Percentiles rank a stretch among this genome's conserved stretches.
phyloP scores from a whole-genome alignment of 1,140 invertebrate species.

The Drosophila kepulauana region DNA sequence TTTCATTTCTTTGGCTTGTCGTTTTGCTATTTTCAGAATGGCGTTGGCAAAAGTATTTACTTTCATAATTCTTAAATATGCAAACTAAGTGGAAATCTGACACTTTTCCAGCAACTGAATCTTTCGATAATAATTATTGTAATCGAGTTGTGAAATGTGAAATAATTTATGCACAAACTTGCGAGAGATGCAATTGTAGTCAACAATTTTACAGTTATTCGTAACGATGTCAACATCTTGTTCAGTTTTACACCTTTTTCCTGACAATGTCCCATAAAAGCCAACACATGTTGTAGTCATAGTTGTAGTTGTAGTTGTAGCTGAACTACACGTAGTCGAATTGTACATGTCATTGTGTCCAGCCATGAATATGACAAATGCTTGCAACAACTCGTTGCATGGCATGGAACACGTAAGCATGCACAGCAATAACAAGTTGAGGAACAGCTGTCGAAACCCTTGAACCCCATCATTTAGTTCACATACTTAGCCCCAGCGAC shows the following conservation, averaged over 20 bases:
- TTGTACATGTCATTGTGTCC: background rate
- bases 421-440: slow-evolving; percentile 10
- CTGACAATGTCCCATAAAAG: slow-evolving; percentile 5
- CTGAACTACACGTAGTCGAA: background rate
- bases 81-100: slow-evolving; percentile 13
- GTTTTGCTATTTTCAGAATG: slow-evolving; percentile 45
- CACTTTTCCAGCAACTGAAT: background rate
- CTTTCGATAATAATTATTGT: background rate
- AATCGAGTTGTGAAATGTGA: background rate
- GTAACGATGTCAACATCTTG: slow-evolving; percentile 1
- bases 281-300: slow-evolving; percentile 10
- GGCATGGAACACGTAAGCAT: slow-evolving; percentile 25
- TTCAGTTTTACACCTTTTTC: background rate
- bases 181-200: background rate
- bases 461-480: slow-evolving; percentile 14
- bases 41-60: slow-evolving; percentile 1
- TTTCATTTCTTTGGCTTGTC: slow-evolving; percentile 16
- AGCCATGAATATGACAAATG: slow-evolving; percentile 25
- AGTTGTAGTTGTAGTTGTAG: background rate
- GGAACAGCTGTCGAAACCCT: slow-evolving; percentile 24
- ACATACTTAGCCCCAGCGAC: slow-evolving; percentile 16
- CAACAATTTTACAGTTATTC: background rate
- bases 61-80: slow-evolving; percentile 3
- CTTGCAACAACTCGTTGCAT: slow-evolving; percentile 3
- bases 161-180: background rate